phyloP scores from a whole-genome alignment of 2,113 vertebrate genomes.

The Phylloscopus whistleri region DNA sequence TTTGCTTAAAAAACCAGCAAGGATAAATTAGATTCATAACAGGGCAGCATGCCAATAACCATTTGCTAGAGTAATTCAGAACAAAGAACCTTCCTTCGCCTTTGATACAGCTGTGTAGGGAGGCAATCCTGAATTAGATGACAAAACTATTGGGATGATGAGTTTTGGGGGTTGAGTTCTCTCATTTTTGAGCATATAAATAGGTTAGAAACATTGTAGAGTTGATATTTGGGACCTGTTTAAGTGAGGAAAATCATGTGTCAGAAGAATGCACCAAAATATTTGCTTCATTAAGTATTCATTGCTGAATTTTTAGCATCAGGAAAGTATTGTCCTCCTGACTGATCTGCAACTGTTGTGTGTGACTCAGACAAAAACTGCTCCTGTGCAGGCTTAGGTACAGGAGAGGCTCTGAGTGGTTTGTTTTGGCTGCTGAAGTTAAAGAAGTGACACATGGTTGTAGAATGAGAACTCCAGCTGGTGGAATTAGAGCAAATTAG shows the following conservation, averaged over 20 bases:
- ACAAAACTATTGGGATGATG: background rate
- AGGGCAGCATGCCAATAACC: background rate
- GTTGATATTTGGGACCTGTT: background rate
- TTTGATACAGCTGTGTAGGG: background rate
- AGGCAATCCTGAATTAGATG: background rate
- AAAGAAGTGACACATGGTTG: background rate
- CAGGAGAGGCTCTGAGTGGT: fast-evolving
- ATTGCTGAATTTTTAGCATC: background rate
- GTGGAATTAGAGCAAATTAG: background rate
- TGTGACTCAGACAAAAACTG: background rate
- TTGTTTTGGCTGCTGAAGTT: background rate
- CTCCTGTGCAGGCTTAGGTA: background rate
- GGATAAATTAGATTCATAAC: background rate
- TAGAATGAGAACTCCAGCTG: background rate
- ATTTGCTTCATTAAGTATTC: background rate
- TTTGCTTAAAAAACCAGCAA: background rate
- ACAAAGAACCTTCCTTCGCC: background rate
- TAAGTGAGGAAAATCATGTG: background rate
- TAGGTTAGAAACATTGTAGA: background rate
- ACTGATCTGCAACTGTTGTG: background rate
- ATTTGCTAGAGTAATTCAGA: background rate
- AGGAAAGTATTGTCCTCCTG: background rate
- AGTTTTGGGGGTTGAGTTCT: background rate
- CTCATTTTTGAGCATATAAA: background rate
- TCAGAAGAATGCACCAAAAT: background rate